Evolutionary conservation across 2,888 invertebrate species (phyloP), one percentile per base, ranked within the genome.

Genomic region (Ecliptopera silaceata): DNA sequence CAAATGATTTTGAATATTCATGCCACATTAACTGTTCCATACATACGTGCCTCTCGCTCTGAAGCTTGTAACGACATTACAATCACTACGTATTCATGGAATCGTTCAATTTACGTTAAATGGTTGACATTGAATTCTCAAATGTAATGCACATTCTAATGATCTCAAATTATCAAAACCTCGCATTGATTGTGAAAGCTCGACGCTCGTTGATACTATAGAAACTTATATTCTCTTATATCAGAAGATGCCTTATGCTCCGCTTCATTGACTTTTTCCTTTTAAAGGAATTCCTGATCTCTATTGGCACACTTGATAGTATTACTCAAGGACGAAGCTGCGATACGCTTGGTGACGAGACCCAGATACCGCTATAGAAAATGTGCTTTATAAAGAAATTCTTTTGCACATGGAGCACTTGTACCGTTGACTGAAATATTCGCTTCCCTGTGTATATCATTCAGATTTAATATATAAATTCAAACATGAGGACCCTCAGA

Each of bases 1-100:
- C 59, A 68, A 69, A 72, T 71, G 64, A 71, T 63, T 69, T 65
- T 69, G 70, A 74, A 75, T 75, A 72, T 72, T 75, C 71, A 77
- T 73, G 64, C 52, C 55, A 59, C 59, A 66, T 69, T 26, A 69
- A 69, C 65, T 59, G 66, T 44, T 57, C 45, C 39, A 29, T 52
- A 12, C 39, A 45, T 41, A 49, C 42, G 42, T 42, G 38, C 50
- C n/a, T 49, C 45, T 41, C 44, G 41, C 20, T 15, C 38, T 45
- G 31, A 39, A 52, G 52, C 41, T 41, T 45, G 46, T 44, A 52
- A 56, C 49, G 32, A 50, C 39, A 47, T 46, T 20, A 46, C 38
- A 47, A 56, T 61, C 50, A 47, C 59, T 56, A 42, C 56, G 50
- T 57, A 57, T 64, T 58, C 47, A 56, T 55, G 58, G 51, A 47